Percentiles rank a stretch among this genome's conserved stretches.
Evolutionary conservation across 2,888 invertebrate species (phyloP).

Genomic region (Nyleta sp.): DNA sequence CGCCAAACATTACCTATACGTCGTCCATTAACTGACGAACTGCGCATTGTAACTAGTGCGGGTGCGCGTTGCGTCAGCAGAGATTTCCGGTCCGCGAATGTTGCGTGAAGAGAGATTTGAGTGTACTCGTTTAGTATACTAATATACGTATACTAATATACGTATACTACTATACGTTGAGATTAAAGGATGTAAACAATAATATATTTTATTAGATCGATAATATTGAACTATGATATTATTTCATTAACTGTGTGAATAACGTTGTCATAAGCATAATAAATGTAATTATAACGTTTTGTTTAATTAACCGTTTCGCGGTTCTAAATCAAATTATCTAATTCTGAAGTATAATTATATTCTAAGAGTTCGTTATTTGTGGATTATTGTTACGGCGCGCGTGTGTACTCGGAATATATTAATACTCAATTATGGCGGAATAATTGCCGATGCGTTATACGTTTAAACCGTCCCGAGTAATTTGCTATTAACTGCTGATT

Average conservation of each 20-base stretch:
- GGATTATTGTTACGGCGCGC: constrained; percentile 45
- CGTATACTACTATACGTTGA: too few relatives aligned
- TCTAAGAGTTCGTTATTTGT: constrained; percentile 57
- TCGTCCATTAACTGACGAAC: too few relatives aligned
- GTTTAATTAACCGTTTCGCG: constrained; percentile 59
- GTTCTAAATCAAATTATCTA: constrained; percentile 63
- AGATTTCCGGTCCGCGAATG: too few relatives aligned
- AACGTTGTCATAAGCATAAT: constrained; percentile 62
- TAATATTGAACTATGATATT: constrained; percentile 62
- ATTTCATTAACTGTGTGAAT: constrained; percentile 60
- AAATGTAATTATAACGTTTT: constrained; percentile 61
- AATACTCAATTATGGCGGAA: constrained; percentile 54
- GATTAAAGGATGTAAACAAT: too few relatives aligned
- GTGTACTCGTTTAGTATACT: too few relatives aligned
- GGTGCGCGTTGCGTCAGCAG: too few relatives aligned
- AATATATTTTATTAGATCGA: too few relatives aligned
- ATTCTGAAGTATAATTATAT: constrained; percentile 60
- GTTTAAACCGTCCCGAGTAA: constrained; percentile 24
- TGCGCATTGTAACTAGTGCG: too few relatives aligned
- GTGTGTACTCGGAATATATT: constrained; percentile 41
- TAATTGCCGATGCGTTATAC: constrained; percentile 46
- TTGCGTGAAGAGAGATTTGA: too few relatives aligned
- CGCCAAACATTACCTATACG: too few relatives aligned
- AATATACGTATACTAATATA: too few relatives aligned
- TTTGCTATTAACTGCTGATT: constrained; percentile 32